phyloP scores from a whole-genome alignment of 2,797 vertebrate genomes.

The Poeciliopsis infans region DNA sequence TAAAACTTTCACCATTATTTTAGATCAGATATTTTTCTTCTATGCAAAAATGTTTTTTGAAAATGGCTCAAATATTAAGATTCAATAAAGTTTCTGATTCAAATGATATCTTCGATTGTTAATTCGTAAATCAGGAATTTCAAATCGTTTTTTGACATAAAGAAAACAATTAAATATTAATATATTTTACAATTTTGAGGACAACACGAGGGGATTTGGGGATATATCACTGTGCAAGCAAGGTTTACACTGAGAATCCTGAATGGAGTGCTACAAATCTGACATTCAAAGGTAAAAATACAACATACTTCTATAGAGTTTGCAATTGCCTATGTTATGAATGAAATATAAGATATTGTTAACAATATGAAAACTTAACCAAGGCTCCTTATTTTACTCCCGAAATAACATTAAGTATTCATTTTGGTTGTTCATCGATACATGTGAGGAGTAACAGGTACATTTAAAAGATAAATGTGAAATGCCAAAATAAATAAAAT shows the following conservation, averaged over 20 bases:
- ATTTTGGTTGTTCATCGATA: background rate
- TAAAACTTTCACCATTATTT: background rate
- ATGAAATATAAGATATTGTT: background rate
- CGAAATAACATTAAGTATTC: background rate
- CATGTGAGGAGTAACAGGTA: background rate
- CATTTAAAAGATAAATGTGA: background rate
- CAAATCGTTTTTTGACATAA: too few relatives aligned
- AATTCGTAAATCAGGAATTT: too few relatives aligned
- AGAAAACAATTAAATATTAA: too few relatives aligned
- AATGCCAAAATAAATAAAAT: background rate
- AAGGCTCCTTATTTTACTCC: background rate
- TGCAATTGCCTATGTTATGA: background rate
- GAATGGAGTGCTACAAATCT: background rate
- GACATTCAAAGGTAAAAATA: background rate
- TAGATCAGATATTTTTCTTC: background rate
- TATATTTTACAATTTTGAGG: background rate
- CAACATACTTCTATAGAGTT: background rate
- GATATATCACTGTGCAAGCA: background rate
- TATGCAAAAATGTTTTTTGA: background rate
- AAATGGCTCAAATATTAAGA: background rate
- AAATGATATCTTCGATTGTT: background rate
- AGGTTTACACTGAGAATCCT: accelerated
- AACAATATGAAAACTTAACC: background rate
- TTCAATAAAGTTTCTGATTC: background rate
- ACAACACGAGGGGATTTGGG: background rate